Conservation (phyloP, 2,888 invertebrate genomes). For the Lithodes maja region DNA sequence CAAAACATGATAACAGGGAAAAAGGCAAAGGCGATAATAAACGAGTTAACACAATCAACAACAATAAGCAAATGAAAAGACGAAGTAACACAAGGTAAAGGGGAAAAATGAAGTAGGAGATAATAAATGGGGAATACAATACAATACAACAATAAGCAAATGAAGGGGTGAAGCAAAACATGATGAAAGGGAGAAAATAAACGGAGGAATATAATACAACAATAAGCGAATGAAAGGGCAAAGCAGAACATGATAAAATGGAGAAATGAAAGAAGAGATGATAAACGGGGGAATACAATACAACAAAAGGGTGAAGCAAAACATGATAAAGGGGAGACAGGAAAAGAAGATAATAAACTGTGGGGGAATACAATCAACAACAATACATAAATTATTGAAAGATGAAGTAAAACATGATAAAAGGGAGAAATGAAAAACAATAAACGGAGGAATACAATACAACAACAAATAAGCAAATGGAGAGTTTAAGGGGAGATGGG, state of each 20-base stretch:
- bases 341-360: neutral
- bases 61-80: neutral
- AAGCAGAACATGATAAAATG: neutral
- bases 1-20: neutral
- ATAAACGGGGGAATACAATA: neutral
- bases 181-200: neutral
- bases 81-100: neutral
- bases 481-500: neutral
- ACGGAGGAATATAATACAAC: neutral
- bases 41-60: too few species aligned
- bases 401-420: neutral
- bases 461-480: too few species aligned
- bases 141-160: neutral
- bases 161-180: neutral
- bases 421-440: neutral
- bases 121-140: neutral
- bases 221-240: neutral
- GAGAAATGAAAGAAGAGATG: neutral
- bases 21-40: neutral
- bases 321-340: neutral
- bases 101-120: neutral
- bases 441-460: neutral
- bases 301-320: too few species aligned
- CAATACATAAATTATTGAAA: neutral
- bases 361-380: neutral